phyloP scores from a whole-genome alignment of 2,113 vertebrate genomes.

The Epinephelus cyanopodus region DNA sequence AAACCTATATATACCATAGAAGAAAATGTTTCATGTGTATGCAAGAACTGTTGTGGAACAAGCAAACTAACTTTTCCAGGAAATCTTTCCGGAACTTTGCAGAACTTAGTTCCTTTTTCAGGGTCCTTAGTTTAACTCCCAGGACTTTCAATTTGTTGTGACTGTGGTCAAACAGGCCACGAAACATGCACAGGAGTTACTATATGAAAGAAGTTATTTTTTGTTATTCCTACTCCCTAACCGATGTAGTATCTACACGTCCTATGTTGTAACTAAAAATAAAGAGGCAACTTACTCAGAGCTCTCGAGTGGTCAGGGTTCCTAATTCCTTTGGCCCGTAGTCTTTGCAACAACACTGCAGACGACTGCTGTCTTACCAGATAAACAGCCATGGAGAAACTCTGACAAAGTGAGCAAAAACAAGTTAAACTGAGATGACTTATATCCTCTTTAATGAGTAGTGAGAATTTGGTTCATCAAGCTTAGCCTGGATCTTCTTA shows the following conservation, averaged over 20 bases:
- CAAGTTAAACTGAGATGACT: neutral
- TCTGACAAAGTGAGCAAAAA: constrained; percentile 81
- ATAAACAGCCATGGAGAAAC: constrained; percentile 99
- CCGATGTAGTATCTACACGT: neutral
- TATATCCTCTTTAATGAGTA: neutral
- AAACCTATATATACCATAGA: neutral
- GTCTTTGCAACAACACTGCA: constrained; percentile 94
- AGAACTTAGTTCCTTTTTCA: constrained; percentile 4
- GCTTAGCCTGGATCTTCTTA: constrained; percentile 74
- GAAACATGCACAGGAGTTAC: neutral
- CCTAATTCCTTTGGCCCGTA: constrained; percentile 97
- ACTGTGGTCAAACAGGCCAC: neutral
- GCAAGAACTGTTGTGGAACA: neutral
- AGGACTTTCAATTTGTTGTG: neutral
- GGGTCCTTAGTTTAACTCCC: neutral
- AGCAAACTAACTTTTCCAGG: neutral
- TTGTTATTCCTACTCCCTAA: neutral
- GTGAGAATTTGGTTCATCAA: neutral
- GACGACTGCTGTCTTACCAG: constrained; percentile 98
- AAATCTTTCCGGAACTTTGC: neutral
- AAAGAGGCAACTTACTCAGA: constrained; percentile 88
- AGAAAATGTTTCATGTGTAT: neutral
- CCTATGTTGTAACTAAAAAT: neutral
- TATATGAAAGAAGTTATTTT: neutral
- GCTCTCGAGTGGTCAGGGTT: constrained; percentile 99